A percentile compares a stretch with the other conserved stretches of the same genome.
Conservation (phyloP, 2,888 invertebrate genomes). For the Elaeidobius kamerunicus region DNA sequence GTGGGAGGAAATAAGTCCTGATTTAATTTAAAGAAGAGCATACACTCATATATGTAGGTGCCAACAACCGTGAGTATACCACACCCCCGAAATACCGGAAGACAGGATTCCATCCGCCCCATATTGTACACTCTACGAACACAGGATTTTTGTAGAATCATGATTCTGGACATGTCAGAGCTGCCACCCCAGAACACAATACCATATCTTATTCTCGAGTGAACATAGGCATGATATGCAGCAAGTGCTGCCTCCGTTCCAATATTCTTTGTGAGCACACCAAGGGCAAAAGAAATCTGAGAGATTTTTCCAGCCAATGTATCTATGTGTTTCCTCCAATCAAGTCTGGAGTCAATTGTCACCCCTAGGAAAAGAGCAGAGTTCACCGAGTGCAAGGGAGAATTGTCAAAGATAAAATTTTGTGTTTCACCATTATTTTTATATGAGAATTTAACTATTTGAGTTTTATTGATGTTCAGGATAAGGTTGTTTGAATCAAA, state of each 20-base stretch:
- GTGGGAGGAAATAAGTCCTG: background rate
- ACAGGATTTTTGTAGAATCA: background rate
- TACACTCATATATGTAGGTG: background rate
- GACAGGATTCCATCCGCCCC: background rate
- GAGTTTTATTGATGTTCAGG: background rate
- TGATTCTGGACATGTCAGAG: background rate
- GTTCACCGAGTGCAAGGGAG: background rate
- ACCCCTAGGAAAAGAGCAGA: background rate
- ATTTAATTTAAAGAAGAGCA: background rate
- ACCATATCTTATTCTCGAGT: background rate
- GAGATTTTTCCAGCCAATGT: background rate
- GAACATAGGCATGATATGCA: background rate
- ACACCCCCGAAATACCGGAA: background rate
- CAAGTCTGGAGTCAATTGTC: background rate
- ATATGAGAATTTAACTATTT: background rate
- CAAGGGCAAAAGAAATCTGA: background rate
- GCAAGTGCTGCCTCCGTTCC: background rate
- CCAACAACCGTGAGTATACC: background rate
- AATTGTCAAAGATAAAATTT: background rate
- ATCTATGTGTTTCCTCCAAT: background rate
- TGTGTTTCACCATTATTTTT: background rate
- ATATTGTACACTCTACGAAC: background rate
- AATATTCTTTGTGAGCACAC: background rate
- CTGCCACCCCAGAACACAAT: background rate
- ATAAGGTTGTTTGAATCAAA: background rate